phyloP scores from a whole-genome alignment of 2,888 invertebrate genomes.

The Lasioglossum pauxillum region DNA sequence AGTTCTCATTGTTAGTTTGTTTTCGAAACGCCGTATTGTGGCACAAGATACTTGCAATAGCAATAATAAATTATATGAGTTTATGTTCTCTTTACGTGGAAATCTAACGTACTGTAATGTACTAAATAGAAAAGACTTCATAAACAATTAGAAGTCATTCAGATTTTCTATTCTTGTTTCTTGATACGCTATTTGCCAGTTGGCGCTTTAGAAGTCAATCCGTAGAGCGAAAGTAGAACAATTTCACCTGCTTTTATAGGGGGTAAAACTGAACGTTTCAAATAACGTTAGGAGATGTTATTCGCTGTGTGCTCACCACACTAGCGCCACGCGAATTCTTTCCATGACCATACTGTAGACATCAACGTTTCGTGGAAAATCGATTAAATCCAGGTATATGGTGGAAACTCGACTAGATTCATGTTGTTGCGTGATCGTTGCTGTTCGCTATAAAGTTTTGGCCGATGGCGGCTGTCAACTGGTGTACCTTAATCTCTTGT shows the following conservation, averaged over 20 bases:
- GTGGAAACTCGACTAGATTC: conserved; percentile 74
- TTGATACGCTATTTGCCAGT: neutral
- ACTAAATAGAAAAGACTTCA: neutral
- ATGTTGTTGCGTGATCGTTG: conserved; percentile 76
- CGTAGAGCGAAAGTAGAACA: neutral
- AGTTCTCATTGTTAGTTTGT: neutral
- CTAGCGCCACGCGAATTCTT: conserved; percentile 15
- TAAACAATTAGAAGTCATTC: neutral
- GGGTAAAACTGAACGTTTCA: neutral
- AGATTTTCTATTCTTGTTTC: neutral
- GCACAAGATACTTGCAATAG: neutral
- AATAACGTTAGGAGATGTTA: conserved; percentile 3
- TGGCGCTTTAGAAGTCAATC: neutral
- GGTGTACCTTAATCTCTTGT: conserved; percentile 70
- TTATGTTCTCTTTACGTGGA: neutral
- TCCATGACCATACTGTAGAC: conserved; percentile 24
- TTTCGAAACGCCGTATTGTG: neutral
- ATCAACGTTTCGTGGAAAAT: conserved; percentile 73
- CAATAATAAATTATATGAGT: neutral
- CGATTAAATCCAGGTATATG: conserved; percentile 78
- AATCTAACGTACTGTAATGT: neutral
- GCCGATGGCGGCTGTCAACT: conserved; percentile 82
- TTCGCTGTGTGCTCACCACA: neutral
- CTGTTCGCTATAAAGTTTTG: conserved; percentile 66
- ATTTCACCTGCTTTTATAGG: neutral